Conservation (phyloP, 2,113 vertebrate genomes). For the Pelusios castaneus region DNA sequence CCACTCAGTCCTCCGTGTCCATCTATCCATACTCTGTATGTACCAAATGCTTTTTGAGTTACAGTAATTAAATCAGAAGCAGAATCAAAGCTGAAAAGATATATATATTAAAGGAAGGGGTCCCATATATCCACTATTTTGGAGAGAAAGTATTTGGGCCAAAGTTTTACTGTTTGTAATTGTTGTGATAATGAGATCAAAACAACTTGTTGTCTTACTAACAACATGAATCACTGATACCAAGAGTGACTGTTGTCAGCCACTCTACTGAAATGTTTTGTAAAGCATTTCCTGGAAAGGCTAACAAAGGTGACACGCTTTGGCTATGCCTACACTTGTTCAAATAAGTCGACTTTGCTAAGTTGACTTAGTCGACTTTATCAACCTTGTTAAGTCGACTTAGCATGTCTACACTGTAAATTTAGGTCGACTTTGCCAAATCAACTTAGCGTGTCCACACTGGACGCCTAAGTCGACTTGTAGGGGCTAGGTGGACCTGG, state of each 20-base stretch:
- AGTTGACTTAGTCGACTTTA: no score
- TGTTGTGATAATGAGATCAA: background rate
- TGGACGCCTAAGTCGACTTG: no score
- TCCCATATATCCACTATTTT: background rate
- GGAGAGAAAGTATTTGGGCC: background rate
- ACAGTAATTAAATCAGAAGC: background rate
- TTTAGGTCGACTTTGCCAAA: no score
- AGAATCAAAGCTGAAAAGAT: background rate
- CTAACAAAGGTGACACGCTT: no score
- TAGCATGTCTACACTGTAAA: no score
- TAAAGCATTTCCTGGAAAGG: background rate
- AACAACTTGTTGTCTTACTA: background rate
- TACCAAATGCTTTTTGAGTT: background rate
- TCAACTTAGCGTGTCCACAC: no score
- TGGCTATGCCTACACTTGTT: no score
- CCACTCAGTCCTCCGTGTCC: background rate
- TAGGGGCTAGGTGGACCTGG: no score
- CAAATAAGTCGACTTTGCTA: no score
- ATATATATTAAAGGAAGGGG: background rate
- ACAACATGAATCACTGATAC: background rate
- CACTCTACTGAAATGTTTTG: background rate
- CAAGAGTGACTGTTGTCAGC: background rate
- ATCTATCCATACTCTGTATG: background rate
- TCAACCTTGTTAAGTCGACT: no score
- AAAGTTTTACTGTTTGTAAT: background rate